Evolutionary conservation across 2,888 invertebrate genomes (phyloP), one percentile per base, ranked within the genome.

Genomic region (Anaspis maculata): DNA sequence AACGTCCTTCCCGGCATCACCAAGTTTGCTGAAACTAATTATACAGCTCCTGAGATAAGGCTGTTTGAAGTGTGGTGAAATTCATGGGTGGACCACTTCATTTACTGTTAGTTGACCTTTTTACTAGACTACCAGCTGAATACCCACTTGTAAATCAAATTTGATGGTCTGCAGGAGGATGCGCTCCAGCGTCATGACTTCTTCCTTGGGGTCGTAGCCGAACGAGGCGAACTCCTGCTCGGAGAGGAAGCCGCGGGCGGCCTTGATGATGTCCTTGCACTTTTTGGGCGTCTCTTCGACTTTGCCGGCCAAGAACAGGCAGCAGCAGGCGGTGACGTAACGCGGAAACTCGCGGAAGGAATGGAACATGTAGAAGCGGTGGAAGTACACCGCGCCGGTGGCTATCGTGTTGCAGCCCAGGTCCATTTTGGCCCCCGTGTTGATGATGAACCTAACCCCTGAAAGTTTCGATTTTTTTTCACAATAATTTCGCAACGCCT

Each of bases 271-370:
- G 66, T 98, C 97, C 64, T 89, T 88, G 65, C 95, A 95, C 70
- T 98, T 98, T 66, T 99, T 98, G 32, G 98, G 98, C n/a, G 97
- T 98, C 69, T 98, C 98, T 66, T 99, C 98, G 9, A 97, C 96
- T 74, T 98, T 98, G 1, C 98, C 98, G 45, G 98, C 97, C 51
- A 98, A 70, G 63, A 98, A 92, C 36, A 98, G 69, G 60, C 96
- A 97, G 61, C 94, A 94, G 54, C 96, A 90, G 6, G 95, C 96
- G 6, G 94, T 95, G 25, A 96, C 96, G 65, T 91, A 94, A 64
- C 95, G 73, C 38, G 95, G 94, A 70, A 96, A 98, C 48, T 88
- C 87, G 63, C 83, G 82, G 62, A 98, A 97, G 11, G 95, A 91
- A 64, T 97, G 96, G 59, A 92, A 89, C 96, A 98, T 97, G 66